Evolutionary conservation across 2,888 invertebrate genomes (phyloP), one percentile per base, ranked within the genome.

Genomic region (Aporophyla lueneburgensis): DNA sequence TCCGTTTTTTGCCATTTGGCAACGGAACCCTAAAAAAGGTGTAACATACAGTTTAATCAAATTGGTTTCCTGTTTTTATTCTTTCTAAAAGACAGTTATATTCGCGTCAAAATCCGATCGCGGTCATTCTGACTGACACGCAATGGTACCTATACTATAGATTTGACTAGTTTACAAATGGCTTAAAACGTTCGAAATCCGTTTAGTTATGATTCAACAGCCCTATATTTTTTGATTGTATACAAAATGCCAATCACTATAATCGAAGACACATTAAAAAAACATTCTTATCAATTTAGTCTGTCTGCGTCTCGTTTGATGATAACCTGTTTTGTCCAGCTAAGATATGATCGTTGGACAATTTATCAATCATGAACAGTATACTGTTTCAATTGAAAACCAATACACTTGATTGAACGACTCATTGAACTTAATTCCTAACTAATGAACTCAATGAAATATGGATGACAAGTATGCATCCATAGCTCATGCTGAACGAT

Each of bases 281-380:
- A 76, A 65, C 51, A 56, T 68, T 67, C 40, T 58, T 84, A 74
- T 63, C 70, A 78, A 76, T 66, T 74, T 40, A 62, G 53, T 71
- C 49, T 14, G 74, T 76, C 71, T 77, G 56, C 46, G 71, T 56
- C n/a, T 61, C 16, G 14, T 24, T 46, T 27, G 33, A 24, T 61
- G 40, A 73, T 73, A 86, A 75, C 82, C 73, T 62, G 74, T 82
- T 82, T 58, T 1, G 54, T 67, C 80, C 78, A 70, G 71, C 4
- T 54, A 24, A 27, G 6, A 6, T 61, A 49, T 65, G 63, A 51
- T 67, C 24, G 16, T 65, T 54, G 33, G 9, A 46, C 65, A 49
- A n/a, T 61, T 14, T 61, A 51, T 56, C 43, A 69, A 66, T 65
- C 10, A 65, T 65, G n/a, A 40, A 63, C 19, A 40, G 54, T 59